These are phyloP conservation scores for Cyprinus carpio DNA, from an alignment of 2,113 vertebrate genomes.

Conservation along the genomic window DNA sequence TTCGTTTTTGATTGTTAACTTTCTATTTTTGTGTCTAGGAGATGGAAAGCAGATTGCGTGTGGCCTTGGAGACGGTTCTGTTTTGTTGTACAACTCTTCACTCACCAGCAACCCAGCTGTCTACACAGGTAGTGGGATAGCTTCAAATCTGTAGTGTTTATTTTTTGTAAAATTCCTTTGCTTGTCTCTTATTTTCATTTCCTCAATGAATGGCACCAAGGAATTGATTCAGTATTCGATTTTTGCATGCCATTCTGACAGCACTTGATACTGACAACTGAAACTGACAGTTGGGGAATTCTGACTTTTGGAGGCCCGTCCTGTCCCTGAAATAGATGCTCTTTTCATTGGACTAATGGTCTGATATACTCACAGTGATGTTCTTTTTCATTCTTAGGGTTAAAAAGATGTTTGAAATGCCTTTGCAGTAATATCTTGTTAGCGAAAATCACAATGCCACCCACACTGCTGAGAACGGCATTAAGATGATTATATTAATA, in stretches of 20 bases:
- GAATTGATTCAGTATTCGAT: constrained; percentile 35
- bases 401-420: background rate
- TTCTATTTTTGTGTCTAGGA: constrained; percentile 70
- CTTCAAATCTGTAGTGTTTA: constrained; percentile 34
- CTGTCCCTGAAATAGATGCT: background rate
- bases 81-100: constrained; percentile 76
- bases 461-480: too few relatives aligned
- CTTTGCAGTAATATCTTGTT: too few relatives aligned
- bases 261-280: background rate
- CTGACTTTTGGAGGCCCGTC: constrained; percentile 26
- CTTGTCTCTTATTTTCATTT: constrained; percentile 3
- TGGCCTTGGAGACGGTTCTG: constrained; percentile 79
- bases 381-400: background rate
- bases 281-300: constrained; percentile 15
- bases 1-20: constrained; percentile 37
- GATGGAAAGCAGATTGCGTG: constrained; percentile 84
- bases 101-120: constrained; percentile 71
- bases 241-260: background rate
- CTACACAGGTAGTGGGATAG: constrained; percentile 79
- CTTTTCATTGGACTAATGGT: constrained; percentile 4
- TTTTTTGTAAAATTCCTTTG: constrained; percentile 42
- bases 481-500: too few relatives aligned
- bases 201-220: constrained; percentile 1
- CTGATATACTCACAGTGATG: background rate
- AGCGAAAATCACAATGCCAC: too few relatives aligned